phyloP scores from a whole-genome alignment of 2,113 vertebrate species.

The Pavo muticus region DNA sequence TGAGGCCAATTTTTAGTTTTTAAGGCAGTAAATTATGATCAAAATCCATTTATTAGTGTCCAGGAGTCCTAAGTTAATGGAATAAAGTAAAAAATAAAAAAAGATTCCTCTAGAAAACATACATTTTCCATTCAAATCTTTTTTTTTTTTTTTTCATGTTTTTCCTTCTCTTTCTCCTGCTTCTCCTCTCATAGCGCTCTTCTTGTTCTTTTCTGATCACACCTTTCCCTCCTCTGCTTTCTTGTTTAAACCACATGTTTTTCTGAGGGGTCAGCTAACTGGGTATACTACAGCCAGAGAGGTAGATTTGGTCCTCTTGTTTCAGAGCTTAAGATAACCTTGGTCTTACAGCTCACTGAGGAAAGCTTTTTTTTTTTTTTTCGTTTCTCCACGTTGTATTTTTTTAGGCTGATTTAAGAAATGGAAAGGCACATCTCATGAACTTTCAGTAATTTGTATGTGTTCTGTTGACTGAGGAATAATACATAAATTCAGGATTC shows the following conservation, averaged over 20 bases:
- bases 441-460: rapidly evolving
- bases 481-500: background rate
- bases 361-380: background rate
- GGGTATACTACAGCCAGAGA: background rate
- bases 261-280: background rate
- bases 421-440: background rate
- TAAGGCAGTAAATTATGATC: slow-evolving; percentile 49
- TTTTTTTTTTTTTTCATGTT: background rate
- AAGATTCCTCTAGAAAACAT: background rate
- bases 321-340: background rate
- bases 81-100: background rate
- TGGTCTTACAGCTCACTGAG: background rate
- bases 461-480: background rate
- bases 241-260: background rate
- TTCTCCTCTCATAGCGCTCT: background rate
- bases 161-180: background rate
- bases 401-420: background rate
- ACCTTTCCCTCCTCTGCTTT: background rate
- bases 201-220: background rate
- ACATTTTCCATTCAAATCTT: background rate
- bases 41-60: slow-evolving; percentile 41
- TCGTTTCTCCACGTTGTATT: background rate
- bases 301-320: background rate
- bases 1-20: slow-evolving; percentile 33
- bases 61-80: background rate